Conservation (phyloP, 2,888 invertebrate species). For the Drosophila birchii region DNA sequence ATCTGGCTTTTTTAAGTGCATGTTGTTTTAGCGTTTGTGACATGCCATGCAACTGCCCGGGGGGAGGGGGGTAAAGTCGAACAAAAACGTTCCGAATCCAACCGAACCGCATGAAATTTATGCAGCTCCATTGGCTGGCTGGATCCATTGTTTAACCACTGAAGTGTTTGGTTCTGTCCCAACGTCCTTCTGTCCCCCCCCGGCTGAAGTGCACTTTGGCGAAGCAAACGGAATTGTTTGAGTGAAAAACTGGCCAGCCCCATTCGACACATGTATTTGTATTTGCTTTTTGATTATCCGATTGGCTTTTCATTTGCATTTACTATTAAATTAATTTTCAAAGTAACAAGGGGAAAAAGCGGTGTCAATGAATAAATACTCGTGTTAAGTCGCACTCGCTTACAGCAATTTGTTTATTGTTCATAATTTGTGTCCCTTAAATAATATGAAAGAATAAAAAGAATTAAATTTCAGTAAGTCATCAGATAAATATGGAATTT, state of each 20-base stretch:
- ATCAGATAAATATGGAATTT: neutral
- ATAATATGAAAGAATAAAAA: no score
- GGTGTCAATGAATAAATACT: neutral
- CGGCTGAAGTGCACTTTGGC: slow-evolving; percentile 29
- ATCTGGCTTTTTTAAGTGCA: slow-evolving; percentile 65
- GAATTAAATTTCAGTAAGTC: no score
- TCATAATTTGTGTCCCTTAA: neutral
- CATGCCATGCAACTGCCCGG: slow-evolving; percentile 60
- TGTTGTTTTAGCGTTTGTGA: slow-evolving; percentile 81
- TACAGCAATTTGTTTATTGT: neutral
- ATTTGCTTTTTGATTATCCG: slow-evolving; percentile 52
- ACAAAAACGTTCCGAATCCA: neutral
- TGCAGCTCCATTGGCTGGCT: slow-evolving; percentile 72
- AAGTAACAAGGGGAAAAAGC: neutral
- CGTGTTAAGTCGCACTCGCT: neutral
- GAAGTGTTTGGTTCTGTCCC: slow-evolving; percentile 19
- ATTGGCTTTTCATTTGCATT: slow-evolving; percentile 24
- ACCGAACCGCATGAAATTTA: slow-evolving; percentile 58
- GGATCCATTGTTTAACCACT: slow-evolving; percentile 60
- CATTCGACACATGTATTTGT: slow-evolving; percentile 15
- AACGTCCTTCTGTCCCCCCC: slow-evolving; percentile 4
- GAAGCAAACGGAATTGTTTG: slow-evolving; percentile 19
- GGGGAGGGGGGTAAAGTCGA: slow-evolving; percentile 44
- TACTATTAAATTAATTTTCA: slow-evolving; percentile 21
- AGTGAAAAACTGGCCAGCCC: slow-evolving; percentile 27